Percentiles rank a stretch among this genome's conserved stretches.
Evolutionary conservation across 2,113 vertebrate genomes (phyloP).

Genomic region (Ophthalmolycus amberensis): DNA sequence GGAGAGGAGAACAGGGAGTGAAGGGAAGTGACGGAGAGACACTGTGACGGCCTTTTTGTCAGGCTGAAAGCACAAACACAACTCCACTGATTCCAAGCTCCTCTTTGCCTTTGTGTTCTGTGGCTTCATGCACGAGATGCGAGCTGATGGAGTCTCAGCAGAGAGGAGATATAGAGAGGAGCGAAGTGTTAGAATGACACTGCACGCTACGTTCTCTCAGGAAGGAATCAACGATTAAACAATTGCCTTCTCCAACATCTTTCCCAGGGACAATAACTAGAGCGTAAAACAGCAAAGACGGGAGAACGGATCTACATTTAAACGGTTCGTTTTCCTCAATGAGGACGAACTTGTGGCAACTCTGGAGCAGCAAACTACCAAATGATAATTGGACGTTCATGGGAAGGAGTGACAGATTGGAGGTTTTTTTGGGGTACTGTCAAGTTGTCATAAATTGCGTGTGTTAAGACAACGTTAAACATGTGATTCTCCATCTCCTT

Average conservation of each 20-base stretch:
- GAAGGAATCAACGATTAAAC: neutral
- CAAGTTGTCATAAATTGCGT: too few relatives aligned
- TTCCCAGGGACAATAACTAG: neutral
- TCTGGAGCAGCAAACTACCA: conserved; percentile 7
- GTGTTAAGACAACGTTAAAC: neutral
- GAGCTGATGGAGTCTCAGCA: conserved; percentile 27
- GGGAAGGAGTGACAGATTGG: neutral
- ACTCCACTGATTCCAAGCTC: conserved; percentile 2
- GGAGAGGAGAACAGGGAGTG: neutral
- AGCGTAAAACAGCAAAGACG: neutral
- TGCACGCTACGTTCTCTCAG: neutral
- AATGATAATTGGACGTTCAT: neutral
- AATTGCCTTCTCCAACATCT: neutral
- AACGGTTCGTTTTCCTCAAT: neutral
- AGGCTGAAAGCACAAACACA: conserved; percentile 41
- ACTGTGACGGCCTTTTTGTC: conserved; percentile 44
- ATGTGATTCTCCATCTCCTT: conserved; percentile 1
- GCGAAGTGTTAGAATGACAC: conserved; percentile 17
- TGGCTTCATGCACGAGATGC: conserved; percentile 53
- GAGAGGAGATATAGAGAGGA: neutral
- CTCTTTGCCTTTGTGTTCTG: conserved; percentile 28
- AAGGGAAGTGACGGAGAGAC: conserved; percentile 28
- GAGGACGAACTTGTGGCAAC: neutral
- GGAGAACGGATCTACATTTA: neutral
- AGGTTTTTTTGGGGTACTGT: too few relatives aligned